A percentile compares a stretch with the other conserved stretches of the same genome.
Evolutionary conservation across 2,113 vertebrate species (phyloP).

Genomic region (Thunnus thynnus): DNA sequence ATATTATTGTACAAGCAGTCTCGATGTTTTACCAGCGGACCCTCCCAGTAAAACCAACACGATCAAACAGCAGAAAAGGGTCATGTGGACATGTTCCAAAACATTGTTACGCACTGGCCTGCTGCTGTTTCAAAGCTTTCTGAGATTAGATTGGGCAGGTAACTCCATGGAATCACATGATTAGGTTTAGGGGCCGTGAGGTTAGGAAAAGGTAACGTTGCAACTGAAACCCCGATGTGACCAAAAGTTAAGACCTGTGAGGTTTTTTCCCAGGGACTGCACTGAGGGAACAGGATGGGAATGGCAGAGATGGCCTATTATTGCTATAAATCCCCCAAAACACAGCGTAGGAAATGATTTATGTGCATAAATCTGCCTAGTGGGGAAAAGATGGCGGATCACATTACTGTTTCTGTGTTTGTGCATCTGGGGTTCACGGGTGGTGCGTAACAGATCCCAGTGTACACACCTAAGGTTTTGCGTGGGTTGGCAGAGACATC

Average conservation of each 20-base stretch:
- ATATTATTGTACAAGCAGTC: conserved; percentile 77
- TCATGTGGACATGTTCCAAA: conserved; percentile 75
- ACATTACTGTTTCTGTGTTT: conserved; percentile 83
- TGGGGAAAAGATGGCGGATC: conserved; percentile 79
- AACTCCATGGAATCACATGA: conserved; percentile 76
- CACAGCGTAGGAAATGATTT: conserved; percentile 86
- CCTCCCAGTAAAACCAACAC: conserved; percentile 82
- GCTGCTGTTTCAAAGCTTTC: conserved; percentile 69
- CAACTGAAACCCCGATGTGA: conserved; percentile 80
- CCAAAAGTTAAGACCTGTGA: conserved; percentile 80
- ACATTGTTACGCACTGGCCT: conserved; percentile 67
- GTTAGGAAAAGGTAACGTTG: conserved; percentile 80
- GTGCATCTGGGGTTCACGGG: conserved; percentile 83
- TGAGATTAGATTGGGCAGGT: conserved; percentile 74
- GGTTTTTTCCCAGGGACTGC: conserved; percentile 80
- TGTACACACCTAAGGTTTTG: conserved; percentile 81
- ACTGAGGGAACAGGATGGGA: conserved; percentile 81
- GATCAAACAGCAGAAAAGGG: conserved; percentile 74
- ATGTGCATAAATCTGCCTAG: conserved; percentile 82
- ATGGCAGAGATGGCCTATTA: conserved; percentile 83
- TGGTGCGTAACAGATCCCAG: conserved; percentile 80
- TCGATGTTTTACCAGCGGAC: conserved; percentile 75
- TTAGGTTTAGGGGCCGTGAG: conserved; percentile 73
- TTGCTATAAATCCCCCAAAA: conserved; percentile 84
- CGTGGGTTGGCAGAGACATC: conserved; percentile 81